These are phyloP conservation scores for Drosophila quasianomalipes DNA, from an alignment of 2,888 invertebrate genomes.

Conservation along the genomic window DNA sequence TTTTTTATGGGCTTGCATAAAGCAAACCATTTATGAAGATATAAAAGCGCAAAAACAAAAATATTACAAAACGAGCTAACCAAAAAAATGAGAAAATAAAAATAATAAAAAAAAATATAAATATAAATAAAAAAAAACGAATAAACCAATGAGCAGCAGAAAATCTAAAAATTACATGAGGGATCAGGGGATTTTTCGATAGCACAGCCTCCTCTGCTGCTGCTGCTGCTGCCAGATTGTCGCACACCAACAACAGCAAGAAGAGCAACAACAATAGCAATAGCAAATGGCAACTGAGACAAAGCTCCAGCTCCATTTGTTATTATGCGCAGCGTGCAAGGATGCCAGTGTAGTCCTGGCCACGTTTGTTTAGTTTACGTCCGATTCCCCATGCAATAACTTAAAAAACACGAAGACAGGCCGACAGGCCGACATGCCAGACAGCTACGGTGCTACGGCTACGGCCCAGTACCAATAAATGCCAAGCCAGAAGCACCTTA, in stretches of 20 bases:
- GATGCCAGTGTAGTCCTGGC: conserved; percentile 43
- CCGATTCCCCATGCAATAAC: conserved; percentile 83
- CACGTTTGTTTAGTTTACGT: conserved; percentile 79
- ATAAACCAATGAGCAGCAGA: conserved; percentile 62
- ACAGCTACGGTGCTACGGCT: conserved; percentile 39
- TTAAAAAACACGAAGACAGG: conserved; percentile 81
- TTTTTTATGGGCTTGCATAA: conserved; percentile 57
- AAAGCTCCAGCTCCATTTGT: conserved; percentile 66
- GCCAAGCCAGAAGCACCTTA: conserved; percentile 59
- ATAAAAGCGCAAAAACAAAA: conserved; percentile 37
- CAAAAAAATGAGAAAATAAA: background rate
- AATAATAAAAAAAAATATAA: background rate
- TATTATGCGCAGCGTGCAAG: conserved; percentile 62
- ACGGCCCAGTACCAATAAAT: conserved; percentile 57
- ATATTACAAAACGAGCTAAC: conserved; percentile 8
- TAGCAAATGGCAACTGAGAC: conserved; percentile 44
- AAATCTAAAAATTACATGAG: conserved; percentile 85
- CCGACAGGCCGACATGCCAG: conserved; percentile 48
- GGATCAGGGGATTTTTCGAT: conserved; percentile 82
- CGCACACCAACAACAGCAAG: conserved; percentile 42
- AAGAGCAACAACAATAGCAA: conserved; percentile 28
- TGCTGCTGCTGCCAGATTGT: conserved; percentile 42
- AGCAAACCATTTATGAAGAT: conserved; percentile 54
- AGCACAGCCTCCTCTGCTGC: conserved; percentile 43
- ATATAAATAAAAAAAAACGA: background rate